Evolutionary conservation across 2,888 invertebrate genomes (phyloP), one percentile per base, ranked within the genome.

Genomic region (Sepioteuthis lessoniana): DNA sequence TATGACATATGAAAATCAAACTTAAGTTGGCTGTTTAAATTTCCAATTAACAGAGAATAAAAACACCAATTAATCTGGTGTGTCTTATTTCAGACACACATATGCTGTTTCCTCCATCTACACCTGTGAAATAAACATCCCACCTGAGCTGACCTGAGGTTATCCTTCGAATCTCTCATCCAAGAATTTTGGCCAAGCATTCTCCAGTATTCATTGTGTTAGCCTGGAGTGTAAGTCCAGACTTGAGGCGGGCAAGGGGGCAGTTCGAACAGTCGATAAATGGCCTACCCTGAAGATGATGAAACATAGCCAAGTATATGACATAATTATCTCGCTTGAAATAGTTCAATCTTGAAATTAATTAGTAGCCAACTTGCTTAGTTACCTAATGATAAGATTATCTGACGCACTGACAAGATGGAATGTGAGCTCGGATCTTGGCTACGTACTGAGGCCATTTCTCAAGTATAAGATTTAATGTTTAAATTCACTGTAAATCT

Each of bases 181-280:
- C 76, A 76, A n/a, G 76, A 76, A 76, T 76, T 76, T 76, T 76
- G n/a, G 76, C 76, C n/a, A 76, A 76, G 76, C 76, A 76, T 76
- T 76, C n/a, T 76, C 76, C 76, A 76, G 76, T n/a, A 76, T 76
- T 76, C 76, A n/a, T n/a, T 76, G 76, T 35, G 76, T 19, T 76
- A n/a, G 76, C 76, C 76, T 35, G n/a, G n/a, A 35, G 76, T n/a
- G n/a, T 76, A 35, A n/a, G n/a, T 76, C n/a, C 76, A 55, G 55
- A 55, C 55, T 55, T 55, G 55, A 76, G 76, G 76, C 76, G n/a
- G 76, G 76, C 13, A n/a, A 76, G 76, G 76, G 76, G 76, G n/a
- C n/a, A 35, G n/a, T 25, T 76, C n/a, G n/a, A 76, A 76, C 76
- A 16, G 76, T 76, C 76, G 76, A 76, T 76, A 76, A 76, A 76